Conservation (phyloP, 2,888 invertebrate species). For the Drosophila mulleri region DNA sequence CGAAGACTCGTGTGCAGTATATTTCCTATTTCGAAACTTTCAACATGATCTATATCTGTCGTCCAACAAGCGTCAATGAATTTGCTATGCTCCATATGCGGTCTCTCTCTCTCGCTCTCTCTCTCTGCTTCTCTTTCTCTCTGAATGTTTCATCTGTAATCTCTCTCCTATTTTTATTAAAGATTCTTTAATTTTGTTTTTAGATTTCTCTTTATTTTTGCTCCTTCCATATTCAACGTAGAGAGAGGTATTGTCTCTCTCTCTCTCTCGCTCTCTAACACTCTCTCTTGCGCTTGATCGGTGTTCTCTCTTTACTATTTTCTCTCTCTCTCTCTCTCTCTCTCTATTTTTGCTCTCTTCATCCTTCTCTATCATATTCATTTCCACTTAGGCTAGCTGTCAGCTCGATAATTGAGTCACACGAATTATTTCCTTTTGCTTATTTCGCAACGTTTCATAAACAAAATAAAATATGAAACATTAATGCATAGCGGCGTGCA, state of each 20-base stretch:
- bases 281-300: neutral
- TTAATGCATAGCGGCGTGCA: conserved; percentile 16
- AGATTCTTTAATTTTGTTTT: neutral
- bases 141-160: neutral
- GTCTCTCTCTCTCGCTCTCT: neutral
- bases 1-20: neutral
- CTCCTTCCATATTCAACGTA: neutral
- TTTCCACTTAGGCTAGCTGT: conserved; percentile 55
- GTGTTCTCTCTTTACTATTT: neutral
- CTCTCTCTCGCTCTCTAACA: neutral
- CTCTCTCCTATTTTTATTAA: neutral
- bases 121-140: neutral
- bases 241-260: neutral
- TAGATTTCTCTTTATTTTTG: neutral
- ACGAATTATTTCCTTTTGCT: conserved; percentile 48
- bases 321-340: neutral
- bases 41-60: neutral
- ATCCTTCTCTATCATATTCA: conserved; percentile 6
- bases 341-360: neutral
- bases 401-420: conserved; percentile 72
- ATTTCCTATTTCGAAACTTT: conserved; percentile 7
- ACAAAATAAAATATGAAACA: conserved; percentile 50
- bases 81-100: neutral
- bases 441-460: conserved; percentile 62
- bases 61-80: conserved; percentile 17